Conservation (phyloP, 2,888 invertebrate species). For the Torymus texanus region DNA sequence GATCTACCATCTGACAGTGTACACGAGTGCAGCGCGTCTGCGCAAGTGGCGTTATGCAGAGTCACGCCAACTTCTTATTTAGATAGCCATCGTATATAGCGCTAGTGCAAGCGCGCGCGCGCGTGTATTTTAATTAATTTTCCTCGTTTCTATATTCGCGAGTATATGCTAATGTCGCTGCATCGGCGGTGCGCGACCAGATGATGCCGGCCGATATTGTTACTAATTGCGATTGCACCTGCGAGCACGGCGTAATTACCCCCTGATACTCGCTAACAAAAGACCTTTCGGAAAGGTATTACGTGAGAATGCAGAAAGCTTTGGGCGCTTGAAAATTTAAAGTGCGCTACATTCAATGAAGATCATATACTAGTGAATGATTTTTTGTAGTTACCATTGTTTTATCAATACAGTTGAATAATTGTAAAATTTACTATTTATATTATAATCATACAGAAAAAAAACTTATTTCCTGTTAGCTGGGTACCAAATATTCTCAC, state of each 20-base stretch:
- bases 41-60: constrained; percentile 59
- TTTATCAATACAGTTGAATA: too few relatives aligned
- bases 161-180: constrained; percentile 55
- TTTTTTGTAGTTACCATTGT: too few relatives aligned
- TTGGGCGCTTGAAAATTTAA: too few relatives aligned
- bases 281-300: constrained; percentile 5
- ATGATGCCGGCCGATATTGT: constrained; percentile 56
- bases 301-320: too few relatives aligned
- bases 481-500: too few relatives aligned
- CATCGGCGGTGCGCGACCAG: constrained; percentile 45
- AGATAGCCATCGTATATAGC: constrained; percentile 63
- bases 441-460: too few relatives aligned
- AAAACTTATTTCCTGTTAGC: too few relatives aligned
- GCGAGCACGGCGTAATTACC: constrained; percentile 24
- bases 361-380: too few relatives aligned
- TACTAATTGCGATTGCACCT: constrained; percentile 52
- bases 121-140: constrained; percentile 65
- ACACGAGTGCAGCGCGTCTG: constrained; percentile 1
- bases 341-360: too few relatives aligned
- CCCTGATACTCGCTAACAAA: constrained; percentile 23
- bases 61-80: constrained; percentile 71
- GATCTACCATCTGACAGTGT: constrained; percentile 44
- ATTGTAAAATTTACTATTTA: too few relatives aligned
- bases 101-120: not conserved
- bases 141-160: constrained; percentile 55